Evolutionary conservation across 1,140 invertebrate genomes (phyloP), one percentile per base, ranked within the genome.

Genomic region (Magallana angulata): DNA sequence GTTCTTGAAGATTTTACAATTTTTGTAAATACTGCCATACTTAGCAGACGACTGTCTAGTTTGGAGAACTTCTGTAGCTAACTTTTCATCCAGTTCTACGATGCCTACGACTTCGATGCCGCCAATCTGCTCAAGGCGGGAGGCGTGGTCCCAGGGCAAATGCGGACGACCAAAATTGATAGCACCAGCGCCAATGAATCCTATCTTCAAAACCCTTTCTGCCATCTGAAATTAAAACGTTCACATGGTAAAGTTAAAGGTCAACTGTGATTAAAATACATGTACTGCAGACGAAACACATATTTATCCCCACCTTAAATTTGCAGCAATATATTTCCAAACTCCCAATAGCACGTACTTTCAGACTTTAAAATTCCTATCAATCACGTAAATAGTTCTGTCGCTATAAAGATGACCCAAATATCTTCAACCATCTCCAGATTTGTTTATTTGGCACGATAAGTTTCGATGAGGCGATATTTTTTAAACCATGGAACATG

Each of bases 131-230:
- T 89, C 88, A 2, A 89, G 24, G 16, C 88, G 83, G 16, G 84
- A 64, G 16, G 88, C 88, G 71, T 89, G 88, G 14, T 84, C 88
- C 88, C 88, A 89, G 8, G 88, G 88, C 48, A 89, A 60, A 7
- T 57, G 71, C 16, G 18, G 58, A 82, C 84, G 84, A 30, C 88
- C 88, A 82, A 89, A 89, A 18, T 89, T 83, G 57, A 89, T 87
- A 16, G 86, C 88, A 56, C 88, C 88, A 30, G 88, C 88, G 12
- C 88, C 88, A 60, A 89, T 62, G 57, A 89, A 89, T 7, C 86
- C 89, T 18, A 90, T 87, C 56, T 71, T 87, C 9, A 89, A 62
- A 24, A 82, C 81, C n/a, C 18, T 16, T 9, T 59, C 30, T 5
- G 57, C 7, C 59, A 60, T 84, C 57, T 84, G 16, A 7, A 84